Conservation (phyloP, 1,140 invertebrate genomes). For the Homarus americanus region DNA sequence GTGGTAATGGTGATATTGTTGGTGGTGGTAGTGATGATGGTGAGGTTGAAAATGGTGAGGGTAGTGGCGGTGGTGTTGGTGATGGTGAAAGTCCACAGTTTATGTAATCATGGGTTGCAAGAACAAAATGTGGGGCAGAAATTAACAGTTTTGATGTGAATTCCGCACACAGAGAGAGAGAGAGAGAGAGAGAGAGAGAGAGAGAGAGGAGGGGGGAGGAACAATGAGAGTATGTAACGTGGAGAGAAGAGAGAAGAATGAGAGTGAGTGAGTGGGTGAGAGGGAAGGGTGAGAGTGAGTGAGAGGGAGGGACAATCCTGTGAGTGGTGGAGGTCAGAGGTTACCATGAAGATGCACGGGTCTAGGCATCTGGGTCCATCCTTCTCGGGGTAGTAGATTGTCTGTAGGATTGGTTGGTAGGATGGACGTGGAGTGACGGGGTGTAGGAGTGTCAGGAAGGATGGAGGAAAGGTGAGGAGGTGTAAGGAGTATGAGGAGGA, state of each 20-base stretch:
- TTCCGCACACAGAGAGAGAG: not conserved
- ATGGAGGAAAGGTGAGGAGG: no score
- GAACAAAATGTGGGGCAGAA: not conserved
- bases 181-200: not conserved
- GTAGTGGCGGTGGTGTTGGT: no score
- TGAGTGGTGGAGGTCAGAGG: not conserved
- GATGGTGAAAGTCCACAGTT: no score
- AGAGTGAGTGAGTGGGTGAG: conserved; percentile 8
- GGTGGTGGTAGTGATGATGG: no score
- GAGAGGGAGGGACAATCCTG: not conserved
- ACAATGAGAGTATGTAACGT: not conserved
- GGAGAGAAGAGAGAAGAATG: not conserved
- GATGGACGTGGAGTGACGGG: not conserved
- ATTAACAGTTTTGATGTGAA: not conserved
- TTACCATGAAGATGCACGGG: no score
- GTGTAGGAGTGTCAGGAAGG: not conserved
- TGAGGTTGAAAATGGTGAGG: no score
- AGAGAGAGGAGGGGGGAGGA: not conserved
- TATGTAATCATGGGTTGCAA: not conserved
- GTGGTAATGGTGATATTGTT: no score
- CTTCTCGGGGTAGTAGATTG: not conserved
- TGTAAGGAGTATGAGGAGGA: no score
- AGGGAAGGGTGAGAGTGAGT: no score
- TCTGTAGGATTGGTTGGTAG: not conserved
- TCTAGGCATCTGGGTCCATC: not conserved